Evolutionary conservation across 2,797 vertebrate genomes (phyloP), one percentile per base, ranked within the genome.

Genomic region (Lindbergichthys nudifrons): DNA sequence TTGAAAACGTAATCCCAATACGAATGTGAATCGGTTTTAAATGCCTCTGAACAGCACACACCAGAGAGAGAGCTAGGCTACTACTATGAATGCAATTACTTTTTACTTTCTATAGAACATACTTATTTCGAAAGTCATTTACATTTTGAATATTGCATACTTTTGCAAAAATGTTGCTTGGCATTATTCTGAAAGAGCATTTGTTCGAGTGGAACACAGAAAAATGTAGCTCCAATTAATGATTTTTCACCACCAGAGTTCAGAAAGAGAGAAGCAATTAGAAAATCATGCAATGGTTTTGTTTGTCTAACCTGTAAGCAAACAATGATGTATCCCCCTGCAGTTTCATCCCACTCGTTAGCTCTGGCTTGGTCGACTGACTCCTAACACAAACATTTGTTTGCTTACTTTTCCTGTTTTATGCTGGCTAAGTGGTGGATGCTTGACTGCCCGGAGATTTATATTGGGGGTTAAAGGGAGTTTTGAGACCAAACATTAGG

Each of bases 181-280:
- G 15, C 23, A 50, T 46, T 14, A 64, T 66, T 64, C 11, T 68
- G 39, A 77, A 65, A 75, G 39, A 7, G 8, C 19, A 46, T 67
- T 56, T 67, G n/a, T 13, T 14, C 15, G 0, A 70, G 3, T 48
- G 41, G 68, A 32, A 48, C 30, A 4, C 13, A 69, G 16, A 46
- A 63, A 42, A 54, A 50, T 26, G 7, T 53, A 23, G 5, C 36
- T 52, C 16, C 23, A 60, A 43, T 71, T n/a, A 50, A 47, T 0
- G 2, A 18, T 52, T 46, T 58, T n/a, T 53, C 41, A 59, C 50
- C 45, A 63, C n/a, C 1, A 23, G 21, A 15, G 36, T 14, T 2
- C 3, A 52, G 13, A 70, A 65, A 47, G 4, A 53, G 7, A 53
- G 45, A 46, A n/a, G 42, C 52, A 23, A 36, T 21, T 14, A 43